These are phyloP conservation scores for Eufriesea mexicana DNA, from an alignment of 1,140 invertebrate species.

Conservation along the genomic window DNA sequence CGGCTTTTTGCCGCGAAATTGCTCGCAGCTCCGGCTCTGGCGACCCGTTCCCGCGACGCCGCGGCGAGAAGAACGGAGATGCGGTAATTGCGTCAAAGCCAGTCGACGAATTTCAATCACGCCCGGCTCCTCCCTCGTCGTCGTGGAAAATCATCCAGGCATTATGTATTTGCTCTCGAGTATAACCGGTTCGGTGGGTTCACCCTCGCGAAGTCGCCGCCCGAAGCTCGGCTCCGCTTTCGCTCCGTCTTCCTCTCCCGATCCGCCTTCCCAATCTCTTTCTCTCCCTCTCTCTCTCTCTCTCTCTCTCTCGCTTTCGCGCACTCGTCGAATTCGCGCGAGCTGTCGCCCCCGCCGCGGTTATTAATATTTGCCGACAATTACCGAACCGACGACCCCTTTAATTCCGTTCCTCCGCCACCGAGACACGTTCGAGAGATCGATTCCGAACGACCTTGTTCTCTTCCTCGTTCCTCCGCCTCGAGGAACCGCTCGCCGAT, in stretches of 20 bases:
- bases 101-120: slow-evolving; percentile 82
- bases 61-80: slow-evolving; percentile 58
- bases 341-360: slow-evolving; percentile 64
- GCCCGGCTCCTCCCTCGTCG: slow-evolving; percentile 67
- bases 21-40: too few relatives aligned
- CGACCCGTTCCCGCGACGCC: neutral
- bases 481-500: neutral
- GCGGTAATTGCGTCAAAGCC: slow-evolving; percentile 82
- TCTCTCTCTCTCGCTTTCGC: neutral
- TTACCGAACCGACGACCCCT: slow-evolving; percentile 78
- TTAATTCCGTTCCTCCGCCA: slow-evolving; percentile 74
- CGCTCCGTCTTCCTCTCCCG: slow-evolving; percentile 63
- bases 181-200: slow-evolving; percentile 78
- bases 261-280: too few relatives aligned
- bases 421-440: slow-evolving; percentile 76
- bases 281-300: slow-evolving; percentile 18
- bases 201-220: slow-evolving; percentile 70
- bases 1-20: neutral
- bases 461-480: neutral
- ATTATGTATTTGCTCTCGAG: slow-evolving; percentile 83
- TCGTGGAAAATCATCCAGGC: slow-evolving; percentile 80
- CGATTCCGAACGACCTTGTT: slow-evolving; percentile 45
- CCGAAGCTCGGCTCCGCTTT: slow-evolving; percentile 49
- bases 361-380: slow-evolving; percentile 83
- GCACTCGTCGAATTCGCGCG: slow-evolving; percentile 53